Base-by-base conservation (phyloP, 2,888 invertebrate species). In the Oxytorus armatus region DNA sequence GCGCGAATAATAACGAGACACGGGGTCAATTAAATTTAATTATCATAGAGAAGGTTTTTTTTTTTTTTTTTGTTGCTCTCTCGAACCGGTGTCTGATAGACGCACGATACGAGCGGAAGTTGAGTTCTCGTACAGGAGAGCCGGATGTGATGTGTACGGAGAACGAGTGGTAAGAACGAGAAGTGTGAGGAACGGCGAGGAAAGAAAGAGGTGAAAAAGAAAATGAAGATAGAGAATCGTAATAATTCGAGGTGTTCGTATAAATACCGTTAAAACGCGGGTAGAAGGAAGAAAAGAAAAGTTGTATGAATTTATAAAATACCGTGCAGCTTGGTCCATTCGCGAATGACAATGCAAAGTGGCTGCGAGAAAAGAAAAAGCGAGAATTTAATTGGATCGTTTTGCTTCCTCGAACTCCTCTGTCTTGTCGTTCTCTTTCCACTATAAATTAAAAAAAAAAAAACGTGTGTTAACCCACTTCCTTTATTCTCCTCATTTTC, bases 271-370 rank as follows among this genome's bases (percentile, higher is more conserved):
- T 68, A 53, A 63, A 36, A 57, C 10, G 23, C 61, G 83, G 79
- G 76, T 80, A 74, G 82, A 82, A 80, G 79, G 85, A n/a, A n/a
- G 16, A 72, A 29, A 59, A 55, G 39, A 73, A 25, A 47, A 23
- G 36, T 42, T 39, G 66, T 85, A 86, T 86, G 87, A 86, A 88
- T 88, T 87, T 87, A 86, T 88, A 87, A 86, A 70, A 87, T 86
- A 85, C 84, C 83, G 87, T 85, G 83, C 82, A 85, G 84, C 84
- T 88, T 82, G 82, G 78, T 84, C 85, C 84, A 84, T 86, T 86
- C 86, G n/a, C n/a, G 85, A 82, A 85, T 85, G 84, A 86, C 86
- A 86, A 86, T 61, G 73, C 73, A 73, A 78, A 68, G 36, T 53
- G 68, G 73, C 51, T 47, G 59, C 29, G 44, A 51, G 39, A 10